These are phyloP conservation scores for Cyprinodon diabolis DNA, from an alignment of 2,797 vertebrate species.

Conservation along the genomic window DNA sequence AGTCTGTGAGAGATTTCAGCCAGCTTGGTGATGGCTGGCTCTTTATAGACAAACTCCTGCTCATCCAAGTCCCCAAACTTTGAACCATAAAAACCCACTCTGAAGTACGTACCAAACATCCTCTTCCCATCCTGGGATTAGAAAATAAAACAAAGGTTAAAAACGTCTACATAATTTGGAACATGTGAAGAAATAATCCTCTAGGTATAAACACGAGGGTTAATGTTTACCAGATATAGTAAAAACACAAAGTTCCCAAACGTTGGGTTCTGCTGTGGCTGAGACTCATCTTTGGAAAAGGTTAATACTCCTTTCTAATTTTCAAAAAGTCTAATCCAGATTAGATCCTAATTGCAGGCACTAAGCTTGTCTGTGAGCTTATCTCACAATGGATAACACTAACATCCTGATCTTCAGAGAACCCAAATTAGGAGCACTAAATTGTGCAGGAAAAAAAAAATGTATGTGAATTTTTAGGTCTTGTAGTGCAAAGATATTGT, in stretches of 20 bases:
- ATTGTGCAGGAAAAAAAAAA: too few relatives aligned
- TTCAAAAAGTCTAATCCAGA: too few relatives aligned
- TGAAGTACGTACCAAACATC: slow-evolving; percentile 99
- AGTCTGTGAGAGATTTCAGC: slow-evolving; percentile 97
- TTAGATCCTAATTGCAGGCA: too few relatives aligned
- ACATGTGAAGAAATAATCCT: neutral
- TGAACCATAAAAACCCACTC: slow-evolving; percentile 96
- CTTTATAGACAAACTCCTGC: slow-evolving; percentile 99
- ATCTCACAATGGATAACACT: too few relatives aligned
- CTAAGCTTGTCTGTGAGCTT: too few relatives aligned
- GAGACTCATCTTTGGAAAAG: too few relatives aligned
- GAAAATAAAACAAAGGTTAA: slow-evolving; percentile 10
- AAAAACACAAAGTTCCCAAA: neutral
- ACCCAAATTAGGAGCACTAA: too few relatives aligned
- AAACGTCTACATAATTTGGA: neutral
- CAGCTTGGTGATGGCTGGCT: slow-evolving; percentile 97
- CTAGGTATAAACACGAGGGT: neutral
- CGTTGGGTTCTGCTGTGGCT: neutral
- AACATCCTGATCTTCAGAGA: too few relatives aligned
- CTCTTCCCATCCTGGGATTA: slow-evolving; percentile 91
- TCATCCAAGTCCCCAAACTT: slow-evolving; percentile 97
- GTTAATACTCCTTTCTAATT: too few relatives aligned
- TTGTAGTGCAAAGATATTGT: too few relatives aligned
- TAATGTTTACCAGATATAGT: neutral
- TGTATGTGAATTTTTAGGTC: too few relatives aligned